Base-by-base conservation (phyloP, 2,113 vertebrate genomes). In the Nerophis ophidion region DNA sequence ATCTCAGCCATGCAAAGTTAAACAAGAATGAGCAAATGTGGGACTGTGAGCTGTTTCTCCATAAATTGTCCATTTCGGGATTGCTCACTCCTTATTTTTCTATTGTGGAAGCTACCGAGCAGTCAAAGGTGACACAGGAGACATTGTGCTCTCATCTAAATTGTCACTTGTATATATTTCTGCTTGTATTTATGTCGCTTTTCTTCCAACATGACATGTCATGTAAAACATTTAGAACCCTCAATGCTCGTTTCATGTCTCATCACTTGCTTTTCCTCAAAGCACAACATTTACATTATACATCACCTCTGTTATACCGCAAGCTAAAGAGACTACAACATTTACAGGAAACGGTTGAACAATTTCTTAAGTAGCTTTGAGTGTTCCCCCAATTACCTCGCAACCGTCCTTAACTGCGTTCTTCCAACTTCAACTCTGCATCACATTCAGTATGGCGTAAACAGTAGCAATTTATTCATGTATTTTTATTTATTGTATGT, bases 1-100 rank as follows among this genome's bases (percentile, higher is more conserved):
- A 36, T 60, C 63, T 72, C 60, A 52, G 48, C 45, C 52, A 72
- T 61, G 51, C 57, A 67, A 61, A 67, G 53, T 59, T 55, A 15
- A 17, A 8, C 49, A 33, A 34, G 62, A 53, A 60, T 65, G 51
- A 68, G 60, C 55, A 26, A 44, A 69, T 59, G 48, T 15, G 19
- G 38, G 9, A 66, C 57, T 61, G 36, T 10, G 2, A 64, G 46
- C 46, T 19, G 12, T 71, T 60, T 63, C 56, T 14, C 48, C 48
- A 50, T 53, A 44, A 52, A 40, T 55, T 60, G 7, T 61, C 40
- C 60, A 19, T 64, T 54, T 69, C 63, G 67, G 19, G n/a, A 49
- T 38, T 34, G 26, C 56, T 67, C 36, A 33, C 42, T 12, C 48
- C 38, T 57, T 26, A 26, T 26, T 72, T 50, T 7, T 33, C 12